Base-by-base conservation (phyloP, 2,113 vertebrate genomes). In the Macrotis lagotis region DNA sequence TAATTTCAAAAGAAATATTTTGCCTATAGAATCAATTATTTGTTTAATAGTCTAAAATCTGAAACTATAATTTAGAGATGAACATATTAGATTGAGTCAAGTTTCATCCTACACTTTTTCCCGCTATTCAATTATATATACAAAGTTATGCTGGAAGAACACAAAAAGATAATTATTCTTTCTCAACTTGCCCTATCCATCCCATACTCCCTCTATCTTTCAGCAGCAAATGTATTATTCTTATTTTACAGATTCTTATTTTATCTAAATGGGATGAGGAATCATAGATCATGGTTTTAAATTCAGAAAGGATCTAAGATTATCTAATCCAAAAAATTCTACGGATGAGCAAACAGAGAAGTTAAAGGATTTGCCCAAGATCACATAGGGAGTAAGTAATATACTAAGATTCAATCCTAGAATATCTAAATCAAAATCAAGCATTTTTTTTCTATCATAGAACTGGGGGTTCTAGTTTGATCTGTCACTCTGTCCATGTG, bases 41-140 rank as follows among this genome's bases (percentile, higher is more conserved):
- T 90, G 91, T 66, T 37, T n/a, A n/a, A n/a, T n/a, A 93, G 50
- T 14, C 94, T 92, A 90, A 88, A 74, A 94, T 95, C 53, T 90
- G 74, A 91, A 88, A 51, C 51, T 66, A 31, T 59, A 28, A 28
- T 12, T 59, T 55, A 55, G 8, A 9, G 8, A 9, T 28, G 22
- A 8, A 26, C 26, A 55, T 28, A 55, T 59, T 31, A 59, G 55
- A 59, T 31, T 59, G 55, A 59, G 53, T 12, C 11, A 66, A 66
- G 11, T 31, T 37, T 11, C 31, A 37, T 31, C 28, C 31, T 66
- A 31, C 11, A 8, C 53, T 66, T 31, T 59, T 59, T 59, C 8
- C 11, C 31, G 12, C 10, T 37, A 31, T 66, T 3, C 52, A 53
- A 8, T 25, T 53, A 53, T 9, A 66, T 31, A 66, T 31, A 31